phyloP scores from a whole-genome alignment of 2,888 invertebrate species.

The Therioaphis trifolii region DNA sequence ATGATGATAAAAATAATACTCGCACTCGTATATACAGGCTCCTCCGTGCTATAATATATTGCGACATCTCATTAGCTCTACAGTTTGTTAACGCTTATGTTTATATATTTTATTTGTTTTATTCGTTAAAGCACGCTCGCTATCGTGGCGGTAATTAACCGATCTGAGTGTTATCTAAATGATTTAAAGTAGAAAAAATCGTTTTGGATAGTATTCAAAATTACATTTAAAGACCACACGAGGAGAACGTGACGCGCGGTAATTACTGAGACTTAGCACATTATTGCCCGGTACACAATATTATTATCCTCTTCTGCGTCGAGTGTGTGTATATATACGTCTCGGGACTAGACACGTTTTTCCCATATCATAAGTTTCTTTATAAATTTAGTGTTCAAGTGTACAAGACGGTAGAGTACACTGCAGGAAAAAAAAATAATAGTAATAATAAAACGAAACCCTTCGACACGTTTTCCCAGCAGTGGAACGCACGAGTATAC shows the following conservation, averaged over 20 bases:
- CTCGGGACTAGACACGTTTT: neutral
- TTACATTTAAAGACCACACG: neutral
- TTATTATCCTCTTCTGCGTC: neutral
- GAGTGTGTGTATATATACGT: neutral
- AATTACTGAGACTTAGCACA: slow-evolving; percentile 1
- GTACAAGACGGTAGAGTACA: no score
- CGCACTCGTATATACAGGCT: no score
- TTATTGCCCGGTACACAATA: neutral
- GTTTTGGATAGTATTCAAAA: neutral
- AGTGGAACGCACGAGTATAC: no score
- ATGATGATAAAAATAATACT: no score
- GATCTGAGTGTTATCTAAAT: neutral
- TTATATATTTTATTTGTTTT: no score
- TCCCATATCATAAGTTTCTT: neutral
- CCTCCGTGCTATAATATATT: no score
- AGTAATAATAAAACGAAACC: neutral
- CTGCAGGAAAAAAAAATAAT: no score
- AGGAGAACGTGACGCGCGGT: slow-evolving; percentile 22
- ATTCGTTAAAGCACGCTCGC: no score
- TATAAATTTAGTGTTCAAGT: neutral
- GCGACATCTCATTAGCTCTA: neutral
- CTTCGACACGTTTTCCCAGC: neutral
- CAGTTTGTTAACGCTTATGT: neutral
- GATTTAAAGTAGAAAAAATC: slow-evolving; percentile 9
- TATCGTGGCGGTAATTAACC: neutral